Evolutionary conservation across 2,113 vertebrate species (phyloP).

Genomic region (Odontophorus gujanensis): DNA sequence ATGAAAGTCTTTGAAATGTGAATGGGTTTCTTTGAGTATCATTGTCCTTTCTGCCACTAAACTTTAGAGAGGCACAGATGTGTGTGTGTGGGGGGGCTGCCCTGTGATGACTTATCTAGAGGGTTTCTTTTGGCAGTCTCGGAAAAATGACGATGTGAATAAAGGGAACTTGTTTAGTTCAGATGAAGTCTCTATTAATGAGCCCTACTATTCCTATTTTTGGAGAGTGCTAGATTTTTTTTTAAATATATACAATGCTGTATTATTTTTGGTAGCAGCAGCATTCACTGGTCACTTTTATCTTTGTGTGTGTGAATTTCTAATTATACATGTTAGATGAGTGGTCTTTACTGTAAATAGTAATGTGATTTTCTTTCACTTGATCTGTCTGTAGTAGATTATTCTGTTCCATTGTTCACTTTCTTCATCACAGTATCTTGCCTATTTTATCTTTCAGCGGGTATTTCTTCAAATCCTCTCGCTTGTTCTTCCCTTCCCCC

Average conservation of each 20-base stretch:
- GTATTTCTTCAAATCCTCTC: conserved; percentile 50
- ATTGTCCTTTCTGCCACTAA: conserved; percentile 7
- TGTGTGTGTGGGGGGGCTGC: neutral
- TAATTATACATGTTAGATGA: conserved; percentile 57
- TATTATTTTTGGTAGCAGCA: conserved; percentile 63
- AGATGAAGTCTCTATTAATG: conserved; percentile 62
- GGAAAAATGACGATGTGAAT: conserved; percentile 45
- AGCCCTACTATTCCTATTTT: conserved; percentile 64
- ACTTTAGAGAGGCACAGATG: conserved; percentile 28
- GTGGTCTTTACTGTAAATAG: conserved; percentile 66
- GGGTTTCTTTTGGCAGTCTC: conserved; percentile 53
- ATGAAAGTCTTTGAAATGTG: conserved; percentile 23
- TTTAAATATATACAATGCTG: conserved; percentile 37
- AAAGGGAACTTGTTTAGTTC: conserved; percentile 70
- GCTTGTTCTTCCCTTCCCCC: neutral
- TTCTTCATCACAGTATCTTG: conserved; percentile 50
- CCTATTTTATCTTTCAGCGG: conserved; percentile 69
- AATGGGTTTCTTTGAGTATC: conserved; percentile 26
- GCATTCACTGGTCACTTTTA: conserved; percentile 65
- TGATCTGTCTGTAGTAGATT: conserved; percentile 46
- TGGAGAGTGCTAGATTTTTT: conserved; percentile 54
- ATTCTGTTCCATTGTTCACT: conserved; percentile 52
- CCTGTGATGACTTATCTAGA: neutral
- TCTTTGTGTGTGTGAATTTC: conserved; percentile 62
- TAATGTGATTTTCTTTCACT: conserved; percentile 52